Conservation (phyloP, 2,888 invertebrate species). For the Oxycera nigricornis region DNA sequence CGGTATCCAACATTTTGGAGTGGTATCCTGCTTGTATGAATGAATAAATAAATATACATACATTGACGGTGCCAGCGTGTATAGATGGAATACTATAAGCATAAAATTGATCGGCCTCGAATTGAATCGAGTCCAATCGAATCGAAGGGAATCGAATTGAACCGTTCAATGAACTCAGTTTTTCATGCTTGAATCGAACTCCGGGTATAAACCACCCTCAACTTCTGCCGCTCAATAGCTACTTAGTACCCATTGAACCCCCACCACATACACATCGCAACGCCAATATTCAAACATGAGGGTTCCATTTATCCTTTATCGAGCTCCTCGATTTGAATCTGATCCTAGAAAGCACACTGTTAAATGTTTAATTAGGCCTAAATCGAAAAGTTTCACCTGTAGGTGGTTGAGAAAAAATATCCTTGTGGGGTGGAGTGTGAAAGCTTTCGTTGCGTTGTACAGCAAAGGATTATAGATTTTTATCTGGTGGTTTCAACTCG, state of each 20-base stretch:
- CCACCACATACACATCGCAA: background rate
- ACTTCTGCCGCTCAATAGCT: background rate
- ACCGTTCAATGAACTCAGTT: conserved; percentile 21
- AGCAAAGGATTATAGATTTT: too few species aligned
- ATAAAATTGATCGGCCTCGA: conserved; percentile 11
- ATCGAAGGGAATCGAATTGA: conserved; percentile 10
- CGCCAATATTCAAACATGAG: conserved; percentile 18
- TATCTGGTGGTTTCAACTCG: too few species aligned
- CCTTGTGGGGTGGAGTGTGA: too few species aligned
- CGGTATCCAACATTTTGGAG: background rate
- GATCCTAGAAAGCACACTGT: background rate
- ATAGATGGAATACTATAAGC: conserved; percentile 5
- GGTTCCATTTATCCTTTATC: background rate
- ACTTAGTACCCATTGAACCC: background rate
- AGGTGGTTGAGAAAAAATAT: too few species aligned
- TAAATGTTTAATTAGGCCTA: conserved; percentile 30
- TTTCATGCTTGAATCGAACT: background rate
- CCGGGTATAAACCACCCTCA: background rate
- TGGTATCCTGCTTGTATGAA: background rate
- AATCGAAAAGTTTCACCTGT: conserved; percentile 13
- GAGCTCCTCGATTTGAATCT: conserved; percentile 14
- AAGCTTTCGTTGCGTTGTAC: too few species aligned
- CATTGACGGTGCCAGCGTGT: background rate
- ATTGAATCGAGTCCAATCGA: background rate
- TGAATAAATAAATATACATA: background rate